Base-by-base conservation (phyloP, 2,113 vertebrate species). In the Elanus axillaris region DNA sequence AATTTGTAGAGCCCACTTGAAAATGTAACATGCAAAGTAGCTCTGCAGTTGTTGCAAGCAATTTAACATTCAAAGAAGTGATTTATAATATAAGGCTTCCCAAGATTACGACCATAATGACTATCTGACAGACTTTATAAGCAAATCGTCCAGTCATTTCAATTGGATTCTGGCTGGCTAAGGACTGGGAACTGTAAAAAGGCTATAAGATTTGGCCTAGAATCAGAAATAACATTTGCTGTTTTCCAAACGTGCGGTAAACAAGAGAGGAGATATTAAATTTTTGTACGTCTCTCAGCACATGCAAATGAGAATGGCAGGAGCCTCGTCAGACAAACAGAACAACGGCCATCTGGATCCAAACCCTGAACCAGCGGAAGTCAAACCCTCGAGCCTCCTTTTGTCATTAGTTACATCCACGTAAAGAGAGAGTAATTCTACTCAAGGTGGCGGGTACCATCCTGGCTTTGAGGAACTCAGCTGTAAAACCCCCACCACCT, bases 171-270 rank as follows among this genome's bases (percentile, higher is more conserved):
- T 90, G 87, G 74, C 84, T 95, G 81, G 87, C 71, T 95, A 96
- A 95, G 58, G 89, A 97, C 89, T 85, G 62, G 81, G 74, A 97
- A 97, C 96, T 97, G 96, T 86, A 93, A 97, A 97, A 97, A 97
- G 95, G 91, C 96, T 96, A 32, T 43, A 96, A 85, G 84, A 97
- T 91, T 97, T 97, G 95, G 95, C 93, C 96, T 95, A 58, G 94
- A 97, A 94, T 97, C 91, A 97, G 94, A 97, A 97, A 94, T 85
- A 97, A 93, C 86, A 96, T 84, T 94, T 96, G 90, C 93, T 96
- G 95, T 96, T 97, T 97, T 97, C 89, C 74, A 95, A 95, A 96
- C 7, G 84, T 93, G 91, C 5, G 1, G 90, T 92, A 96, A 97
- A 95, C 92, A 97, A 95, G 71, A 94, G 97, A 96, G 91, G 76